Percentiles rank a stretch among this genome's conserved stretches.
Conservation (phyloP, 2,888 invertebrate species). For the Ormia ochracea region DNA sequence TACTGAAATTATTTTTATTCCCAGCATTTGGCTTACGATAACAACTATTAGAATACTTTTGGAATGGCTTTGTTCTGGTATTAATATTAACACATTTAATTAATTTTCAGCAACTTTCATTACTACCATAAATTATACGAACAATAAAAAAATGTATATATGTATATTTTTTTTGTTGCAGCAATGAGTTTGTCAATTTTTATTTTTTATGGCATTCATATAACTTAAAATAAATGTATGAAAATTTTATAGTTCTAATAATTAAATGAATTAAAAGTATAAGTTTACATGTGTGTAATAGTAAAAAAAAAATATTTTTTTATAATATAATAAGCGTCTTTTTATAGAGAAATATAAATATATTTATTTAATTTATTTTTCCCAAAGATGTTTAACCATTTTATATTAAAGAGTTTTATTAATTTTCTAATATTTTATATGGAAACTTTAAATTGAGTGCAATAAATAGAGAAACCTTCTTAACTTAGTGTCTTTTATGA, state of each 20-base stretch:
- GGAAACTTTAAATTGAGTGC: no score
- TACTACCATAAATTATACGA: no score
- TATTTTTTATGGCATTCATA: conserved; percentile 48
- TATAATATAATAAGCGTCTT: conserved; percentile 56
- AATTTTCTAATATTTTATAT: neutral
- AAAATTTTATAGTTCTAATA: conserved; percentile 3
- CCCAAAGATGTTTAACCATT: conserved; percentile 1
- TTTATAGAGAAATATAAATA: conserved; percentile 17
- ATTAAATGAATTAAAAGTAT: conserved; percentile 26
- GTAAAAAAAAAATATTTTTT: neutral
- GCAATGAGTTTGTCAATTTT: conserved; percentile 34
- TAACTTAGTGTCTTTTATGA: no score
- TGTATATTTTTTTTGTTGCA: conserved; percentile 13
- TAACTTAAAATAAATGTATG: conserved; percentile 5
- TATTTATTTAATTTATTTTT: conserved; percentile 18
- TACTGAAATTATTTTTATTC: no score
- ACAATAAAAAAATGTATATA: neutral
- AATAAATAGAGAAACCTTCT: no score
- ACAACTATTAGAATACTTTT: no score
- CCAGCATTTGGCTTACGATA: no score
- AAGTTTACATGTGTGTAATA: conserved; percentile 46
- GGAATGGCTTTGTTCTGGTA: no score
- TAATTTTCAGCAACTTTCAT: no score
- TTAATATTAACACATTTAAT: no score
- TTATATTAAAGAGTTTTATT: neutral